phyloP scores from a whole-genome alignment of 2,113 vertebrate species.

The Galbula dea region DNA sequence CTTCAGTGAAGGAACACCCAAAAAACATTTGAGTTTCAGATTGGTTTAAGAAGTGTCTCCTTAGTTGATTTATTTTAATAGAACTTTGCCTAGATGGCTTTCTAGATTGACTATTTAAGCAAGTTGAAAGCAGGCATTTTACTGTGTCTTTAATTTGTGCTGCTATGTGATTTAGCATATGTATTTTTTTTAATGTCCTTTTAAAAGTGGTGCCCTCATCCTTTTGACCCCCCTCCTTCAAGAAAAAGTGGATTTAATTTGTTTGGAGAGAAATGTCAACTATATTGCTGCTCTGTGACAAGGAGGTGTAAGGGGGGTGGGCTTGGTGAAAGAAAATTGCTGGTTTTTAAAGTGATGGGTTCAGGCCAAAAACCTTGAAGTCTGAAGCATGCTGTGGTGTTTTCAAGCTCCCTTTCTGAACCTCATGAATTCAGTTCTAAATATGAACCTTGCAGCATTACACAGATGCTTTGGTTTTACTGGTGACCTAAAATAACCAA shows the following conservation, averaged over 20 bases:
- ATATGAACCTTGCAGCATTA: neutral
- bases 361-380: neutral
- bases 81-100: neutral
- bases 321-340: neutral
- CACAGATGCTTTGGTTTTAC: neutral
- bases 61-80: neutral
- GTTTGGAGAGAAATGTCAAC: neutral
- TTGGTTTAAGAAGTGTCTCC: neutral
- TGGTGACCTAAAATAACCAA: slow-evolving; percentile 11
- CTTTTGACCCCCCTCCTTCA: neutral
- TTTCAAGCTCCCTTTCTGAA: slow-evolving; percentile 9
- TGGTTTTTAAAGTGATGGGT: neutral
- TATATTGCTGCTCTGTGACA: neutral
- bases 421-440: neutral
- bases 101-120: slow-evolving; percentile 33
- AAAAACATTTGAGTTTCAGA: neutral
- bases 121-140: neutral
- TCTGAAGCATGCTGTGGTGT: neutral
- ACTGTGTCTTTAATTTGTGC: slow-evolving; percentile 19
- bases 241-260: slow-evolving; percentile 6
- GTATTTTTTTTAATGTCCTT: slow-evolving; percentile 40
- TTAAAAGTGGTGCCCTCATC: neutral
- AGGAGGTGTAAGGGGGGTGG: neutral
- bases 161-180: neutral
- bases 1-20: neutral